These are phyloP conservation scores for Cephalopachus bancanus DNA, from an alignment of 2,797 vertebrate species.

Conservation along the genomic window DNA sequence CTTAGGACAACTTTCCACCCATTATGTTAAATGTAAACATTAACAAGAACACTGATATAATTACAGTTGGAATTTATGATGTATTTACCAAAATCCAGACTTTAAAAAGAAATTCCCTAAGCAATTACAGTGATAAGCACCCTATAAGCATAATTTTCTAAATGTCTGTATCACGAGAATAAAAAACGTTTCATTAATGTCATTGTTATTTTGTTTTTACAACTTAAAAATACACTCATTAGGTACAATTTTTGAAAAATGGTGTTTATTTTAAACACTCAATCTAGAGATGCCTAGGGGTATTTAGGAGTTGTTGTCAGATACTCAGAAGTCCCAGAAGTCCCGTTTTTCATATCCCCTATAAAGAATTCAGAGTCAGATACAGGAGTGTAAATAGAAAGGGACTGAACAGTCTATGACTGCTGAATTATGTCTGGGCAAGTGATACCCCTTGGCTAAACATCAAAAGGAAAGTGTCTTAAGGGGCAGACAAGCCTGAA, in stretches of 20 bases:
- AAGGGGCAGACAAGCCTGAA: slow-evolving; percentile 40
- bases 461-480: slow-evolving; percentile 14
- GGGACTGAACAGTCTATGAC: neutral
- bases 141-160: slow-evolving; percentile 62
- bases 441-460: slow-evolving; percentile 4
- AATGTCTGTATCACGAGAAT: slow-evolving; percentile 34
- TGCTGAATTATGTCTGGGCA: neutral
- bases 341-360: slow-evolving; percentile 22
- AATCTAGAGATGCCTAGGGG: slow-evolving; percentile 63
- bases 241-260: slow-evolving; percentile 67
- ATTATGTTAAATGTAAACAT: slow-evolving; percentile 69
- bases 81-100: slow-evolving; percentile 66
- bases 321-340: slow-evolving; percentile 55
- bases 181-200: slow-evolving; percentile 46
- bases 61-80: slow-evolving; percentile 72
- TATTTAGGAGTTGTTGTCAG: neutral
- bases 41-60: slow-evolving; percentile 54
- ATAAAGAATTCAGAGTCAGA: slow-evolving; percentile 57
- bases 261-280: slow-evolving; percentile 70
- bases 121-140: slow-evolving; percentile 67
- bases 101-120: slow-evolving; percentile 63
- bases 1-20: slow-evolving; percentile 7
- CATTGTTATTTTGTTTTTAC: slow-evolving; percentile 70
- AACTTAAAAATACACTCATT: slow-evolving; percentile 68
- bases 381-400: neutral